Base-by-base conservation (phyloP, 1,140 invertebrate genomes). In the Sogatella furcifera region DNA sequence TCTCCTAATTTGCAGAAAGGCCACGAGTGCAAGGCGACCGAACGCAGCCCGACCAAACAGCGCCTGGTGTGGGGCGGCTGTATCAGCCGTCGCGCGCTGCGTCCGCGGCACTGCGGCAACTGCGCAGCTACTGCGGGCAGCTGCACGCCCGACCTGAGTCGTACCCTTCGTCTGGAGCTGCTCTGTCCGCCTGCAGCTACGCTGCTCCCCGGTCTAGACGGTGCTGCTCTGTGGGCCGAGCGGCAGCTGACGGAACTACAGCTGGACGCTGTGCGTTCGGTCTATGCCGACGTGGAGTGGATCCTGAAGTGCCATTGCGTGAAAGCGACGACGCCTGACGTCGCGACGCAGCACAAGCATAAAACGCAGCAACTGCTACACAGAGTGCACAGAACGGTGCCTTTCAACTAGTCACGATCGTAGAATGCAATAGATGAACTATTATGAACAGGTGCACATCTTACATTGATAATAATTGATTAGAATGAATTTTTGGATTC, bases 11-110 rank as follows among this genome's bases (percentile, higher is more conserved):
- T 71, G 6, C 74, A 84, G 83, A 80, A 78, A 63, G 77, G 79
- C 2, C 80, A 82, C 66, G 77, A 81, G 68, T 86, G 84, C 69
- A 81, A 82, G 49, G 81, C 81, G 13, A 82, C 83, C 2, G 75
- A 81, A 58, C 75, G 80, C 15, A 67, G 76, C 19, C 70, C 74
- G n/a, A 63, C 64, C 17, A 74, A 78, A 10, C 73, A 81, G 0
- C 73, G 76, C 41, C 73, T 86, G 9, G 74, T 74, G 1, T 76
- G 82, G 58, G 81, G 80, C 22, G 76, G 81, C 34, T 86, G 84
- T 69, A 68, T 77, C 1, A 85, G 83, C 67, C 75, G 80, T 46
- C 78, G 80, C 58, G 70, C 76, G 6, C 84, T 78, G 72, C 76
- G 79, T 21, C 81, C 82, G 1, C 84, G 83, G 66, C 77, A 78